Base-by-base conservation (phyloP, 23 tunicate species). In the Botrylloides violaceus region DNA sequence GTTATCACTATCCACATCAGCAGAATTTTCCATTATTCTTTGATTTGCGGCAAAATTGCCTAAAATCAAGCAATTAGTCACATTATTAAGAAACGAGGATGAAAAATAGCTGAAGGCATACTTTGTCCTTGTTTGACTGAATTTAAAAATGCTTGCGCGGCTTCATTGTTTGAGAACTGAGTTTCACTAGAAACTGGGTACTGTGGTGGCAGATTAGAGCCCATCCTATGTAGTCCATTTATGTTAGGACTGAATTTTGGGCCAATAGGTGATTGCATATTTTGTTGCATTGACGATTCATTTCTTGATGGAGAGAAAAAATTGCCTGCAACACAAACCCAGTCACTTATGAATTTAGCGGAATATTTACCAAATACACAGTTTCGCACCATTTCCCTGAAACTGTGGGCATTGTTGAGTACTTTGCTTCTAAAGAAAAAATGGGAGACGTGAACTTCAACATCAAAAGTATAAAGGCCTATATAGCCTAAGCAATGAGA, bases 1-100 rank as follows among this genome's bases (percentile, higher is more conserved):
- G 3, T 33, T 63, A 7, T 63, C 70, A 4, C 70, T 34, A 63
- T 63, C 70, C 12, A 43, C 53, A 43, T 43, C 53, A n/a, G n/a
- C n/a, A n/a, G n/a, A n/a, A n/a, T n/a, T n/a, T 9, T 9, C 53
- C 53, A 15, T 15, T 43, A 9, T 15, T 43, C n/a, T n/a, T n/a
- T n/a, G n/a, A n/a, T n/a, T n/a, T n/a, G n/a, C n/a, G n/a, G n/a
- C n/a, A n/a, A n/a, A n/a, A n/a, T n/a, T n/a, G n/a, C n/a, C n/a
- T n/a, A n/a, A n/a, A n/a, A n/a, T n/a, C n/a, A n/a, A n/a, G n/a
- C n/a, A n/a, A n/a, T n/a, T n/a, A n/a, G n/a, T n/a, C n/a, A n/a
- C n/a, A n/a, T n/a, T n/a, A n/a, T n/a, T n/a, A n/a, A n/a, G n/a
- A n/a, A n/a, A n/a, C n/a, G n/a, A n/a, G n/a, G n/a, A n/a, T n/a